Conservation (phyloP, 2,797 vertebrate genomes). For the Salmo trutta region DNA sequence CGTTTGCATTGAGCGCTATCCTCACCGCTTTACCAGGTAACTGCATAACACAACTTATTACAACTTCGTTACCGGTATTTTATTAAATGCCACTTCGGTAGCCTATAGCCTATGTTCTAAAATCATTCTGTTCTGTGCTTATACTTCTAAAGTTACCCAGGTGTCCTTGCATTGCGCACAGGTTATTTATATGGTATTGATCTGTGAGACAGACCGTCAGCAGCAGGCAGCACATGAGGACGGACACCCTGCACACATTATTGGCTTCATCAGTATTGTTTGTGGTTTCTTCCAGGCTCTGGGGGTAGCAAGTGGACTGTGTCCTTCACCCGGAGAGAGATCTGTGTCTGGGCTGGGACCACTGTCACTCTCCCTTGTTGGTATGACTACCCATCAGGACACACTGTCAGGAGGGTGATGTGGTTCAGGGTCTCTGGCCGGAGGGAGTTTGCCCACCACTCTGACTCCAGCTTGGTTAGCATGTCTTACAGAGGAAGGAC, state of each 20-base stretch:
- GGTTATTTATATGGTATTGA: slow-evolving; percentile 76
- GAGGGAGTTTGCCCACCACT: slow-evolving; percentile 74
- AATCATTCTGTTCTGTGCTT: no score
- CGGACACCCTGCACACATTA: neutral
- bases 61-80: no score
- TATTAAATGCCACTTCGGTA: no score
- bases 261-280: neutral
- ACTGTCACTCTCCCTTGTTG: slow-evolving; percentile 77
- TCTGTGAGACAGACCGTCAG: slow-evolving; percentile 62
- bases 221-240: slow-evolving; percentile 28
- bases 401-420: slow-evolving; percentile 72
- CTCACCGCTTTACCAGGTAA: slow-evolving; percentile 74
- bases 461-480: slow-evolving; percentile 69
- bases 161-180: slow-evolving; percentile 63
- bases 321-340: slow-evolving; percentile 74
- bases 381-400: slow-evolving; percentile 77
- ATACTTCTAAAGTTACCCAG: slow-evolving; percentile 34
- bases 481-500: slow-evolving; percentile 70
- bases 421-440: slow-evolving; percentile 78
- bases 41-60: neutral
- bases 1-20: slow-evolving; percentile 64
- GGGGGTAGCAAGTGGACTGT: slow-evolving; percentile 74
- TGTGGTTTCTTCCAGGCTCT: neutral
- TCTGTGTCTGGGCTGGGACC: slow-evolving; percentile 80
- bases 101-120: no score